Percentiles rank a stretch among this genome's conserved stretches.
Conservation (phyloP, 2,888 invertebrate species). For the Saturnia japonica region DNA sequence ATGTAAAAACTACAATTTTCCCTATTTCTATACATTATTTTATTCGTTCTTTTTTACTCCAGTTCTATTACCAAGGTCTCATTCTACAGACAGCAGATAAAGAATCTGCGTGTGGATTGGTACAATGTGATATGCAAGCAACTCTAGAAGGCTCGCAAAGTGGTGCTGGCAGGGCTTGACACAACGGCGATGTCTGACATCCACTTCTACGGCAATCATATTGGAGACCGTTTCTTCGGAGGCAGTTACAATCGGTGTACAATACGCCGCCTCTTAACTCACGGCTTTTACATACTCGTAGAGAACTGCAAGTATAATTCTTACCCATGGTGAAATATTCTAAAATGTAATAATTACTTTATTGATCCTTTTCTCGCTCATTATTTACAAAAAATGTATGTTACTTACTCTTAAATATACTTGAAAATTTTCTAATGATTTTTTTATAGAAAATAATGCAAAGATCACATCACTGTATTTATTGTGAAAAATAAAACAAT, state of each 20-base stretch:
- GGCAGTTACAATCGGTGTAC: slow-evolving; percentile 78
- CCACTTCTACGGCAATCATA: slow-evolving; percentile 78
- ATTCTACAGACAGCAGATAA: slow-evolving; percentile 56
- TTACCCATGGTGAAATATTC: slow-evolving; percentile 15
- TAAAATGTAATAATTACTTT: background rate
- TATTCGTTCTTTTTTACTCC: background rate
- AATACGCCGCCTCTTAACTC: slow-evolving; percentile 78
- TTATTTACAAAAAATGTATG: background rate
- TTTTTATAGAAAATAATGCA: background rate
- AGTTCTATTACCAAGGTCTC: slow-evolving; percentile 30
- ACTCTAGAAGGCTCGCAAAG: slow-evolving; percentile 58
- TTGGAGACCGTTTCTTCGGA: slow-evolving; percentile 81
- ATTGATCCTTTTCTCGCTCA: background rate
- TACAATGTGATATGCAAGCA: slow-evolving; percentile 58
- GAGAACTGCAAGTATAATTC: slow-evolving; percentile 24
- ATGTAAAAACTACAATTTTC: background rate
- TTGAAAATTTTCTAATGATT: background rate
- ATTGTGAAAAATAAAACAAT: background rate
- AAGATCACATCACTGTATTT: background rate
- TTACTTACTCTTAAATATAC: background rate
- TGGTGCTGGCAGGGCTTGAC: slow-evolving; percentile 58
- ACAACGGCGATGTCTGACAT: slow-evolving; percentile 68
- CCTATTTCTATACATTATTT: background rate
- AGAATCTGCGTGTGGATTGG: slow-evolving; percentile 68
- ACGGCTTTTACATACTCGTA: slow-evolving; percentile 58